Base-by-base conservation (phyloP, 2,797 vertebrate species). In the Etheostoma nigrum region DNA sequence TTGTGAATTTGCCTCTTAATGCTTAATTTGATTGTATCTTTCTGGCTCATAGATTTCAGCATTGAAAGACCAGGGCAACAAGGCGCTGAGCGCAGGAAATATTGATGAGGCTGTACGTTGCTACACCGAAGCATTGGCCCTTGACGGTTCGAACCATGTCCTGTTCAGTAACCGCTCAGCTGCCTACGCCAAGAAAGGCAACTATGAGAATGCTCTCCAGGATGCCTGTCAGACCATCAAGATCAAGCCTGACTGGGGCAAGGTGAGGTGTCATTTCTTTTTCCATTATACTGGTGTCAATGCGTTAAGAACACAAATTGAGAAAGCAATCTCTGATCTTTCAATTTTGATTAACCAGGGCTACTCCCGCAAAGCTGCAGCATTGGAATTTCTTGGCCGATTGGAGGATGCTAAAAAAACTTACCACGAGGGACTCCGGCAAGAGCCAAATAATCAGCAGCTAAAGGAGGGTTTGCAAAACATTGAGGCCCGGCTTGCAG, bases 181-280 rank as follows among this genome's bases (percentile, higher is more conserved):
- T 58, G 95, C 95, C 33, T 90, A 94, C 2, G 95, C 95, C 72
- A 96, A 97, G 68, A 97, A 97, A 69, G 97, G 96, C 0, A 97
- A 94, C 67, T 96, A 98, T 67, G 86, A 94, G 82, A 95, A 92
- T 8, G 98, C 98, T 11, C 94, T 98, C 1, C 95, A 97, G 77
- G 98, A 98, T 2, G 97, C 97, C 59, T 96, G 95, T 86, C 96
- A 96, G 83, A 98, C 97, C 2, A 95, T 98, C 40, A 96, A 97
- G 93, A 93, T 99, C 27, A 98, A 98, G 76, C 96, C 98, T 0
- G 97, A 99, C 84, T 99, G 98, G 98, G 97, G 96, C 81, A 99
- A 98, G 96, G 97, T 99, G 48, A 86, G 90, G n/a, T 64, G 6
- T 54, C 3, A 1, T 45, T 44, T 75, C 13, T 45, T 63, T 8